Conservation (phyloP, 2,113 vertebrate genomes). For the Syrrhaptes paradoxus region DNA sequence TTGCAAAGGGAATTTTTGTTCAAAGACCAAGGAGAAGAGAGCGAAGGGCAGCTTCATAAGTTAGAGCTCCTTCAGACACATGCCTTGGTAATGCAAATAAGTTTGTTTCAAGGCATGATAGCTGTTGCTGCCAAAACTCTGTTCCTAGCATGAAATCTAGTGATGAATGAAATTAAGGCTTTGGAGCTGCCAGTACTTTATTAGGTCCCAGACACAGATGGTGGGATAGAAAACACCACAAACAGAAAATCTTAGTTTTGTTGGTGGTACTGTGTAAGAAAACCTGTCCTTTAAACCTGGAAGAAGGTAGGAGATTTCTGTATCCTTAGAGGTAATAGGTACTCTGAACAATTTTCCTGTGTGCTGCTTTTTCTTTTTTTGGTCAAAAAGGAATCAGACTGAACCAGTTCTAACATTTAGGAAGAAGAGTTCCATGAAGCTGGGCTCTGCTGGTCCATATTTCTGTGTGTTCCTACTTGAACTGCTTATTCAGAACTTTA, state of each 20-base stretch:
- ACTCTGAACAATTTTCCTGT: not conserved
- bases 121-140: conserved; percentile 17
- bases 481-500: not conserved
- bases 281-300: not conserved
- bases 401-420: not conserved
- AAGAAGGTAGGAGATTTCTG: not conserved
- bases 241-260: not conserved
- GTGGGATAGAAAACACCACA: not conserved
- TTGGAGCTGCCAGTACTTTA: not conserved
- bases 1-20: not conserved
- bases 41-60: not conserved
- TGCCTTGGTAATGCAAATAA: not conserved
- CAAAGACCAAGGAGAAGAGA: not conserved
- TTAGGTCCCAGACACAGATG: not conserved
- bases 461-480: not conserved
- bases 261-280: not conserved
- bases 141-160: conserved; percentile 31
- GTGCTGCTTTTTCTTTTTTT: not conserved
- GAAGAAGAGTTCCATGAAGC: not conserved
- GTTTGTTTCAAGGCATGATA: conserved; percentile 23
- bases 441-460: not conserved
- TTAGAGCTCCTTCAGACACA: not conserved
- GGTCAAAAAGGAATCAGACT: not conserved
- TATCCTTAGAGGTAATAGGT: not conserved
- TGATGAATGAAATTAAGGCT: conserved; percentile 18